Conservation (phyloP, 2,113 vertebrate genomes). For the Pygoscelis antarcticus region DNA sequence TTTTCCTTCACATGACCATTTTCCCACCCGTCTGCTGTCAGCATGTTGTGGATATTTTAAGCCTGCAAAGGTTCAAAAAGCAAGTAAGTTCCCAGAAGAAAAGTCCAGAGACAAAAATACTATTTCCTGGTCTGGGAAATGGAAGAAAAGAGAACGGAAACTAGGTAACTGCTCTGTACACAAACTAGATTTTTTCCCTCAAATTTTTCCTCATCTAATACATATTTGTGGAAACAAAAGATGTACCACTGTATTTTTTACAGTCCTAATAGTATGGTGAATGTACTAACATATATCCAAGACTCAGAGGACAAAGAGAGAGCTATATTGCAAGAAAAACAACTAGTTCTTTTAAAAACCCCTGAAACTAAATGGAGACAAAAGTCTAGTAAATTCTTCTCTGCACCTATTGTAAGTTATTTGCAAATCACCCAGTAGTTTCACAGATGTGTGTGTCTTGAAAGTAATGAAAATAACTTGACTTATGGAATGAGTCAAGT, state of each 20-base stretch:
- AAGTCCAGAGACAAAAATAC: neutral
- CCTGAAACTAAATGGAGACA: neutral
- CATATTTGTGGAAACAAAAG: neutral
- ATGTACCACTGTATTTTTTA: neutral
- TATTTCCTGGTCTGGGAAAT: neutral
- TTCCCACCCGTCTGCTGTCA: neutral
- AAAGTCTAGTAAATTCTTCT: neutral
- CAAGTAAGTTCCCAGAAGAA: neutral
- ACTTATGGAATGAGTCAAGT: neutral
- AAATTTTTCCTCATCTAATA: neutral
- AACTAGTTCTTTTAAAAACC: neutral
- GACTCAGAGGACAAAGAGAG: neutral
- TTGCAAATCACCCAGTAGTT: neutral
- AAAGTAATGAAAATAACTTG: neutral
- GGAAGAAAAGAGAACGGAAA: neutral
- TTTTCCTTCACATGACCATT: neutral
- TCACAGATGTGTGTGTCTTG: neutral
- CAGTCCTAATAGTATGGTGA: rapidly evolving
- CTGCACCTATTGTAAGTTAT: neutral
- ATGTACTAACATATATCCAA: neutral
- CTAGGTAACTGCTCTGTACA: neutral
- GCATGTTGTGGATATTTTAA: neutral
- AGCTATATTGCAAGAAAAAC: neutral
- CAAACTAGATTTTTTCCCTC: neutral
- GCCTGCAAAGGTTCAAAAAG: neutral